Evolutionary conservation across 2,797 vertebrate species (phyloP), one percentile per base, ranked within the genome.

Genomic region (Tinamus major): DNA sequence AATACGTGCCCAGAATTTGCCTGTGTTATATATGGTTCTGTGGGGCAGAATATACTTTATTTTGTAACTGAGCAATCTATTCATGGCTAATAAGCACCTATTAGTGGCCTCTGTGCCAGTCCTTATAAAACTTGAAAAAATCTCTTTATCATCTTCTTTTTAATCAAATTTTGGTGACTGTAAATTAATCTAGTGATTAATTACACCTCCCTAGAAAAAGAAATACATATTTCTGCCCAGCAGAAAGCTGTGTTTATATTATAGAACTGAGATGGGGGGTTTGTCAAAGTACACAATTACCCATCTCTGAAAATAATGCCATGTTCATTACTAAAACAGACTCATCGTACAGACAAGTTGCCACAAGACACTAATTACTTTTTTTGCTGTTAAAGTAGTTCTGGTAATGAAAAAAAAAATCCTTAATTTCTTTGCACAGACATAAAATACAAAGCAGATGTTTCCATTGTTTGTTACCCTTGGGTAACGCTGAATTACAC

Each of bases 381-480:
- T 92, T 92, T 93, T 80, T 85, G 23, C 65, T 85, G 58, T 93
- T 93, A 59, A 94, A 85, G 53, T 87, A 80, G 26, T 84, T 76
- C 31, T 76, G 72, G 24, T 89, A 65, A 65, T 64, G 20, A 33
- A 48, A 56, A 69, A 69, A 91, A 10, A 1, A 33, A 19, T 11
- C 4, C 10, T 49, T 64, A 53, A 65, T 90, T 93, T 39, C 26
- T 81, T 85, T 90, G 23, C 35, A 35, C 21, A 85, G 18, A 65
- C 18, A 13, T 85, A 33, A 90, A 80, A 79, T 56, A n/a, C 2
- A 75, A 89, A 33, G 4, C 18, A 69, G 41, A 59, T 79, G 27
- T 4, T 87, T 71, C 56, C 49, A 51, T 7, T 20, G 4, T 39
- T 92, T 85, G 35, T 85, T 48, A 72, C 69, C 53, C 68, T 59